A percentile compares a stretch with the other conserved stretches of the same genome.
These are phyloP conservation scores for Astyanax mexicanus DNA, from an alignment of 2,797 vertebrate species.

Conservation along the genomic window DNA sequence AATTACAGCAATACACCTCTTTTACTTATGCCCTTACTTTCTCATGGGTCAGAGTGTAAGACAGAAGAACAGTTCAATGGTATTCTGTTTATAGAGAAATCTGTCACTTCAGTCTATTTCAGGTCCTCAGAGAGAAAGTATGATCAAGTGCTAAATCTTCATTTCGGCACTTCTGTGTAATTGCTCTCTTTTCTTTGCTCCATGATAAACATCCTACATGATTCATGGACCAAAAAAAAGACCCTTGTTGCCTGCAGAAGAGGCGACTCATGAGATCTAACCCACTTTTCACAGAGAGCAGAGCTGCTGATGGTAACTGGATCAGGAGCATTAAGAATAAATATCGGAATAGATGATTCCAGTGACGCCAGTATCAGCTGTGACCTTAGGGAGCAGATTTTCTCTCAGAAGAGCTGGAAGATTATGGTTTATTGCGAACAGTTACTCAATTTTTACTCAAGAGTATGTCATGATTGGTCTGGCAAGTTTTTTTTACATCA, in stretches of 20 bases:
- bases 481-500: not conserved
- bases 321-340: slow-evolving; percentile 49
- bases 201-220: slow-evolving; percentile 43
- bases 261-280: slow-evolving; percentile 59
- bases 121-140: not conserved
- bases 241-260: slow-evolving; percentile 49
- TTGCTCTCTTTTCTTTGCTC: slow-evolving; percentile 25
- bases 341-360: slow-evolving; percentile 30
- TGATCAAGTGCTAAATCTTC: not conserved
- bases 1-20: slow-evolving; percentile 5
- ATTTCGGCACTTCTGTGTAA: slow-evolving; percentile 18
- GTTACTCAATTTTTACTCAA: not conserved
- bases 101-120: not conserved
- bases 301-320: slow-evolving; percentile 47
- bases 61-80: not conserved
- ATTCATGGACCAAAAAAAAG: slow-evolving; percentile 37
- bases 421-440: slow-evolving; percentile 4
- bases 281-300: slow-evolving; percentile 52
- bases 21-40: not conserved
- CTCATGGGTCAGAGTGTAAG: not conserved
- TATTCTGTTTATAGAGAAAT: not conserved
- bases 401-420: not conserved
- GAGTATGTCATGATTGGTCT: too few relatives aligned
- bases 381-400: slow-evolving; percentile 4
- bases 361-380: slow-evolving; percentile 16